Evolutionary conservation across 2,888 invertebrate genomes (phyloP).

Genomic region (Nephrotoma flavescens): DNA sequence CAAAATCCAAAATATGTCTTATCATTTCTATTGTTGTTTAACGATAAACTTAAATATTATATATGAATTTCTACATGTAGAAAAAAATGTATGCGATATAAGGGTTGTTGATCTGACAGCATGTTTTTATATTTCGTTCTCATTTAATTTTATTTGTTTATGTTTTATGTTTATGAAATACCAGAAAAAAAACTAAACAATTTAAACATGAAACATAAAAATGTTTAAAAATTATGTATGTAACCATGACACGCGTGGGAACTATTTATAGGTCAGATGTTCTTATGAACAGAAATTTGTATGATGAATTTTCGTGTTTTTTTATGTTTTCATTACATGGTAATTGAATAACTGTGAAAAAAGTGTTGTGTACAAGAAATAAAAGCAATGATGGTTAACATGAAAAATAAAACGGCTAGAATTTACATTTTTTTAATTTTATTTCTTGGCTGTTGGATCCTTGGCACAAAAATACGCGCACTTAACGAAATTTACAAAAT

Average conservation of each 20-base stretch:
- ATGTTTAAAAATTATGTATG: background rate
- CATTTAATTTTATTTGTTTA: background rate
- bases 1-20: background rate
- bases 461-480: too few species aligned
- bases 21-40: background rate
- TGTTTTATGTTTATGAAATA: background rate
- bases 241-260: background rate
- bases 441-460: too few species aligned
- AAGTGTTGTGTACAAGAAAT: background rate
- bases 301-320: background rate
- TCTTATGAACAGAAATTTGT: background rate
- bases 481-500: too few species aligned
- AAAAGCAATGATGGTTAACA: background rate
- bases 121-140: background rate
- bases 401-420: background rate
- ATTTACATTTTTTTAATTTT: too few species aligned
- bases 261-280: background rate
- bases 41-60: background rate
- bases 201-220: background rate
- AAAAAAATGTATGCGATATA: background rate
- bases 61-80: background rate
- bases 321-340: background rate
- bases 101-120: background rate
- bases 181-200: background rate
- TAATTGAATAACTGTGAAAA: background rate